These are phyloP conservation scores for Misgurnus mizolepis DNA, from an alignment of 2,113 vertebrate species.

Conservation along the genomic window DNA sequence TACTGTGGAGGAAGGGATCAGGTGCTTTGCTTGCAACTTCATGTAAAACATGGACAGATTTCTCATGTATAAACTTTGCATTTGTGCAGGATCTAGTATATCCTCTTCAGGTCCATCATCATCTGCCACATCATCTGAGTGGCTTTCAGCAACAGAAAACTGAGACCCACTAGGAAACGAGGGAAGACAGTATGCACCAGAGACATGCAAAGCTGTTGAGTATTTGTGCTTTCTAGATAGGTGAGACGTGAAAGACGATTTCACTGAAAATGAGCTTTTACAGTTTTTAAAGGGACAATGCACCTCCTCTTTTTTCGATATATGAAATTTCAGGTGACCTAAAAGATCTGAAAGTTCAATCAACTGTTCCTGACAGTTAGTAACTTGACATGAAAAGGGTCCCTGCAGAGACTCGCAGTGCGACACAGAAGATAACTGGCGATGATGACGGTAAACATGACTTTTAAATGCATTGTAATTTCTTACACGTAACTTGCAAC, in stretches of 20 bases:
- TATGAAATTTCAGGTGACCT: conserved; percentile 35
- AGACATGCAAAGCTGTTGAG: conserved; percentile 27
- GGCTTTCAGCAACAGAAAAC: conserved; percentile 11
- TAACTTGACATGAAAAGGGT: conserved; percentile 19
- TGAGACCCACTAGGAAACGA: not conserved
- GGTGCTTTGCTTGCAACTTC: conserved; percentile 38
- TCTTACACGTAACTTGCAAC: conserved; percentile 39
- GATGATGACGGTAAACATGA: conserved; percentile 42
- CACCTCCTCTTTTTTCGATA: conserved; percentile 35
- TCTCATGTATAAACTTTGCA: conserved; percentile 32
- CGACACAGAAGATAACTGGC: not conserved
- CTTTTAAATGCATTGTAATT: conserved; percentile 50
- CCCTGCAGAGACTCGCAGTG: conserved; percentile 30
- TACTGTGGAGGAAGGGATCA: conserved; percentile 42
- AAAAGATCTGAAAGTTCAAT: conserved; percentile 45
- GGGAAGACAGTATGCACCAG: conserved; percentile 6
- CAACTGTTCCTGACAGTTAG: conserved; percentile 25
- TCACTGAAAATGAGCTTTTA: conserved; percentile 21
- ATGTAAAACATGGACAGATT: conserved; percentile 42
- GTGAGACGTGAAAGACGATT: conserved; percentile 41
- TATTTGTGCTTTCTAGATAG: conserved; percentile 45
- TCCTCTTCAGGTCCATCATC: not conserved
- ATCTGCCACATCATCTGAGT: not conserved
- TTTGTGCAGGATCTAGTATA: conserved; percentile 3
- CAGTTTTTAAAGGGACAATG: conserved; percentile 40